Evolutionary conservation across 2,888 invertebrate genomes (phyloP).

Genomic region (Cryptus armator): DNA sequence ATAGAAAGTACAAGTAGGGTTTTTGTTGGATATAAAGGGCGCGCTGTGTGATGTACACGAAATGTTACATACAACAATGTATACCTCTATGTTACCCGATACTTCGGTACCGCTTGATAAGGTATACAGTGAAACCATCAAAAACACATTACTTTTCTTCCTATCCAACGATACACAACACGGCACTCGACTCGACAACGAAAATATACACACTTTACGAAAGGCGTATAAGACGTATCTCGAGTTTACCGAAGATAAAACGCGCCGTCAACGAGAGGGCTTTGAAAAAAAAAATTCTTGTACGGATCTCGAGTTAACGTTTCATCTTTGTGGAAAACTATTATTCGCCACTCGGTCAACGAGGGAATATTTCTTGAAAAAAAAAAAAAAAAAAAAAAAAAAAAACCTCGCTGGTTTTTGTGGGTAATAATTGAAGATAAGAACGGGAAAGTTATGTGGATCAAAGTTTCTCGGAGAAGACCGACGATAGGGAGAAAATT

Average conservation of each 20-base stretch:
- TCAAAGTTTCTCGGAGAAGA: background rate
- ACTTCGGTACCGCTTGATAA: constrained; percentile 23
- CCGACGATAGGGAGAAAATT: background rate
- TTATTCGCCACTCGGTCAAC: background rate
- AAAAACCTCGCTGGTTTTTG: background rate
- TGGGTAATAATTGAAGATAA: constrained; percentile 9
- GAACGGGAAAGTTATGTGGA: background rate
- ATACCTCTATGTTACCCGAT: constrained; percentile 9
- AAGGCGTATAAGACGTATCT: constrained; percentile 28
- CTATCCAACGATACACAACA: background rate
- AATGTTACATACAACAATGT: constrained; percentile 4
- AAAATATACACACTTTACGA: constrained; percentile 12
- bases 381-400: too few species aligned
- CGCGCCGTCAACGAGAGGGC: background rate
- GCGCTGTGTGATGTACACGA: constrained; percentile 1
- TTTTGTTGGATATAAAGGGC: constrained; percentile 21
- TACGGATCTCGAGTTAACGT: background rate
- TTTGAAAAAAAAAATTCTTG: constrained; percentile 5
- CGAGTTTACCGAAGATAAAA: constrained; percentile 15
- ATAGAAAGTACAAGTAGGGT: constrained; percentile 5
- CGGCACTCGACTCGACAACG: background rate
- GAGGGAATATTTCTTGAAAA: background rate
- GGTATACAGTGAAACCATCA: constrained; percentile 18
- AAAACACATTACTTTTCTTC: constrained; percentile 29
- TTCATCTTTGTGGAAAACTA: background rate